Evolutionary conservation across 2,888 invertebrate genomes (phyloP), one percentile per base, ranked within the genome.

Genomic region (Siphlonurus alternatus): DNA sequence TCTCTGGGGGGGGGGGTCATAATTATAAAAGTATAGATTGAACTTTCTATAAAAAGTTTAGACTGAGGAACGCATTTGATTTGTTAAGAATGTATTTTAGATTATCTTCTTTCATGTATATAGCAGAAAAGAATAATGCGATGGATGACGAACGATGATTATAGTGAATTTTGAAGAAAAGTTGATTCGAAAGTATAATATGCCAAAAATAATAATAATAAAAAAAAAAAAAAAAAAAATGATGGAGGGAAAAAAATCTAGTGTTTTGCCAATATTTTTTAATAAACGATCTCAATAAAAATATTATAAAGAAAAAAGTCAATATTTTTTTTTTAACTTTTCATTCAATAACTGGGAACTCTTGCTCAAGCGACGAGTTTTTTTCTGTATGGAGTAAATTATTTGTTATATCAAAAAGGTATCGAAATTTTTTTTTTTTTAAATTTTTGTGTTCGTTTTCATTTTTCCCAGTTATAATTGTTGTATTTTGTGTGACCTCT

Each of bases 251-350:
- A 38, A 38, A 38, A 38, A 38, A 15, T 38, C 38, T 38, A 38
- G 38, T 38, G n/a, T 38, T 38, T 38, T 38, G 38, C 38, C 38
- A 38, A 38, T 38, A 38, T 10, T 38, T 38, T 38, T 10, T 38
- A 38, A 10, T 10, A 38, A 38, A 38, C 15, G 38, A 38, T 38
- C 38, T 38, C 38, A 38, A 15, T 38, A 5, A 38, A 38, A 38
- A 38, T 38, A 38, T 15, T 38, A 10, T 66, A 65, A 59, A 66
- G 68, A 69, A 68, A 69, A 68, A 67, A 65, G 68, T 69, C 67
- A 68, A 68, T 64, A 69, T 67, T 67, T 68, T 69, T 68, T 68
- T 68, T 67, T 69, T 68, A 67, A 64, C 23, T 67, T 67, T 64
- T 60, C 56, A 62, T 51, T 67, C 68, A 69, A 68, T n/a, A n/a